A percentile compares a stretch with the other conserved stretches of the same genome.
These are phyloP conservation scores for Florisuga fusca DNA, from an alignment of 2,797 vertebrate genomes.

Conservation along the genomic window DNA sequence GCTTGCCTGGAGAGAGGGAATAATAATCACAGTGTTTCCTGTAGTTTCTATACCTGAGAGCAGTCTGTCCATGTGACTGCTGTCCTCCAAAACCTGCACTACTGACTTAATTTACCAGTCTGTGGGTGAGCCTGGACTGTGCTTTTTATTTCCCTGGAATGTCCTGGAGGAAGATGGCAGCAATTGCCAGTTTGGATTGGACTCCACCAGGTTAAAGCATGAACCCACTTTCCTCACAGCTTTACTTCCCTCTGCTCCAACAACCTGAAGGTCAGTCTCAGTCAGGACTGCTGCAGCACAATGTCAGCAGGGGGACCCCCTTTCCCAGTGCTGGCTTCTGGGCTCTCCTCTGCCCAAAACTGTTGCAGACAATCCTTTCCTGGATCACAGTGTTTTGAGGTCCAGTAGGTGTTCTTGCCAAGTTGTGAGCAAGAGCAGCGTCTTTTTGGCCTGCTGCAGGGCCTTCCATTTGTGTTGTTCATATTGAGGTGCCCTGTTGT, in stretches of 20 bases:
- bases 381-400: too few species aligned
- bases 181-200: accelerated
- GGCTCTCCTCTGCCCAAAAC: neutral
- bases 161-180: neutral
- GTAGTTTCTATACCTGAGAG: neutral
- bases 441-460: too few species aligned
- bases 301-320: accelerated
- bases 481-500: too few species aligned
- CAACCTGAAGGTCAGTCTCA: too few species aligned
- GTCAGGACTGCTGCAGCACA: too few species aligned
- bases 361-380: too few species aligned
- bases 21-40: neutral
- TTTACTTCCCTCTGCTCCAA: neutral
- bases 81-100: accelerated
- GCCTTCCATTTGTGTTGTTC: too few species aligned
- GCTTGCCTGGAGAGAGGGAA: neutral
- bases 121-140: accelerated
- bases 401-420: too few species aligned
- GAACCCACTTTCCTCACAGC: neutral
- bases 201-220: accelerated
- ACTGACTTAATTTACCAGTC: neutral
- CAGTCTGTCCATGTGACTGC: neutral
- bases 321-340: neutral
- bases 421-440: too few species aligned
- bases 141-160: neutral